These are phyloP conservation scores for Pomacea maculata DNA, from an alignment of 1,140 invertebrate genomes.

Conservation along the genomic window DNA sequence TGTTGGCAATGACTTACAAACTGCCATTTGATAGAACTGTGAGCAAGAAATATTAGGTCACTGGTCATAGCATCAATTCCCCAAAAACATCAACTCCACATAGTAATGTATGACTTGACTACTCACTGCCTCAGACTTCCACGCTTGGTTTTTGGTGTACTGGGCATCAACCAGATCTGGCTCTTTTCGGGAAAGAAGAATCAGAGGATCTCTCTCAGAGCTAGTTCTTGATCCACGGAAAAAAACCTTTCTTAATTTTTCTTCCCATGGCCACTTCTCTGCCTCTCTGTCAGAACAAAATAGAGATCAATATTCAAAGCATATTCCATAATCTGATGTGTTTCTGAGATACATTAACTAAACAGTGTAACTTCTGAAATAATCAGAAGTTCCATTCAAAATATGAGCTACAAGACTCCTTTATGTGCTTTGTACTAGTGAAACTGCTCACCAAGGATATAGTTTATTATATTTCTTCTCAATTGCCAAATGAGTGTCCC, in stretches of 20 bases:
- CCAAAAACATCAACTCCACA: neutral
- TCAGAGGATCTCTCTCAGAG: conserved; percentile 87
- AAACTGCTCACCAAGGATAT: too few relatives aligned
- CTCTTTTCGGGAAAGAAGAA: conserved; percentile 82
- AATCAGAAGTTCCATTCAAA: too few relatives aligned
- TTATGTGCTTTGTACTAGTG: too few relatives aligned
- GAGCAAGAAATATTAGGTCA: too few relatives aligned
- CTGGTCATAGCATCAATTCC: too few relatives aligned
- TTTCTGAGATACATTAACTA: too few relatives aligned
- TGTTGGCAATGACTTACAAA: too few relatives aligned
- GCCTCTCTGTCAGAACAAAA: conserved; percentile 66
- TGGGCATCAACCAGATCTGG: conserved; percentile 88
- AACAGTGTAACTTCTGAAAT: too few relatives aligned
- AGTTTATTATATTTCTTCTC: too few relatives aligned
- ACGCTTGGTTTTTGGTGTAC: conserved; percentile 98
- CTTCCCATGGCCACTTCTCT: conserved; percentile 77
- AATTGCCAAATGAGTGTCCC: too few relatives aligned
- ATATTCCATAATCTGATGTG: neutral
- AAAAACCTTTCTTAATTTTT: conserved; percentile 82
- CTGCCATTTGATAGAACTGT: too few relatives aligned
- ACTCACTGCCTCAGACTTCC: conserved; percentile 81
- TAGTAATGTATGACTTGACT: neutral
- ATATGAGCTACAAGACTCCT: too few relatives aligned
- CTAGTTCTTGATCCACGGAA: conserved; percentile 95
- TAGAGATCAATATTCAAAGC: neutral